Base-by-base conservation (phyloP, 1,140 invertebrate species). In the Drosophila athabasca region DNA sequence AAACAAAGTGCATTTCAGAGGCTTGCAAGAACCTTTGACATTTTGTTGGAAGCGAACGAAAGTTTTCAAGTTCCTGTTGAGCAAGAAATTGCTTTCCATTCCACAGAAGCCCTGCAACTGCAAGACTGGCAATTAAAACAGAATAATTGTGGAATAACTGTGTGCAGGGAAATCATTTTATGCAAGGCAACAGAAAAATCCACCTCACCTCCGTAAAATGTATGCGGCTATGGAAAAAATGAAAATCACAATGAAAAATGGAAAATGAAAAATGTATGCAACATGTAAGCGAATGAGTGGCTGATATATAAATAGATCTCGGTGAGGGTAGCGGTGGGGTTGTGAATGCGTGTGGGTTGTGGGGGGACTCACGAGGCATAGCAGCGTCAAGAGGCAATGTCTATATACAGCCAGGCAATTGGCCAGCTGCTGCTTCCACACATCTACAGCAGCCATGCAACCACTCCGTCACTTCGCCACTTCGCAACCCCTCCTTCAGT, bases 361-460 rank as follows among this genome's bases (percentile, higher is more conserved):
- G 29, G 13, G 39, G 19, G 29, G 9, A 31, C 43, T 39, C 5
- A 19, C 24, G 11, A 5, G 22, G 8, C 22, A 8, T 3, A 55
- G 22, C 29, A 31, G 44, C 66, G 55, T 55, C 75, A 46, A 39
- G 17, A 46, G 48, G 22, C 62, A 48, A 31, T 53, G 45, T 59
- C 45, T 72, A 62, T 54, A 61, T 48, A 71, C 67, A 67, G 75
- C 35, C 55, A 65, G 74, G 59, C 79, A 88, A 83, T 88, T 76
- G 83, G 84, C 53, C 76, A 72, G 61, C 75, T 88, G 62, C 71
- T 72, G 80, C 72, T 54, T 11, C 31, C 31, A 31, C 31, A 31
- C 31, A 31, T 31, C 31, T 9, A 31, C 31, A 31, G 2, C 17
- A 58, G 17, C 7, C 11, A 19, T 24, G 31, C 41, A 26, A 2